Conservation (phyloP, 2,888 invertebrate genomes). For the Catocala fraxini region DNA sequence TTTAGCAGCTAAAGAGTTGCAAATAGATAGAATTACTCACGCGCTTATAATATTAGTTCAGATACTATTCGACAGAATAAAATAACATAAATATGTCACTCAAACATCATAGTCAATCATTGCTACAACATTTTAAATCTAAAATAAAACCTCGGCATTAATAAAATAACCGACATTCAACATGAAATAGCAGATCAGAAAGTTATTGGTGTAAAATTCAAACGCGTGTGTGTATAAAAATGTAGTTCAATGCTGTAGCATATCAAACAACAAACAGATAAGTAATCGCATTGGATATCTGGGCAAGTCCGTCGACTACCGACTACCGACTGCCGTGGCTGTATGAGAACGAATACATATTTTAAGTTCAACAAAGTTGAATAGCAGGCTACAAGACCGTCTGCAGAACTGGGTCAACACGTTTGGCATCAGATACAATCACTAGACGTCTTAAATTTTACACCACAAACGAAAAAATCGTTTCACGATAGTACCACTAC, state of each 20-base stretch:
- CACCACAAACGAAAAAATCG: conserved; percentile 23
- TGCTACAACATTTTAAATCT: too few relatives aligned
- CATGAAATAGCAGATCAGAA: conserved; percentile 8
- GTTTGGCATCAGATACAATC: conserved; percentile 50
- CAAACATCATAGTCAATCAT: too few relatives aligned
- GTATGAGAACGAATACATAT: conserved; percentile 51
- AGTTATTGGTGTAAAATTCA: conserved; percentile 7
- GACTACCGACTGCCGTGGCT: conserved; percentile 31
- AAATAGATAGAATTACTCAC: too few relatives aligned
- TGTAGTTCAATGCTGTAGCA: conserved; percentile 20
- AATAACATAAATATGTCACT: too few relatives aligned
- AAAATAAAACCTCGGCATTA: not conserved
- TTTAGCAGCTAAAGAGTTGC: too few relatives aligned
- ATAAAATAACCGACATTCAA: not conserved
- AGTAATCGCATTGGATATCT: conserved; percentile 42
- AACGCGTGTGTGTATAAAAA: conserved; percentile 23
- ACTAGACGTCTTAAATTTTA: conserved; percentile 37
- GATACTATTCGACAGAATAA: too few relatives aligned
- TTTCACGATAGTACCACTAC: conserved; percentile 8
- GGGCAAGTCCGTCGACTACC: conserved; percentile 32
- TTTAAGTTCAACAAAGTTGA: conserved; percentile 47
- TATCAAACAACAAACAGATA: conserved; percentile 32
- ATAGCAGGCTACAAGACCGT: conserved; percentile 35
- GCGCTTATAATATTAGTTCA: too few relatives aligned
- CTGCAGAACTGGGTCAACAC: conserved; percentile 56